Evolutionary conservation across 2,888 invertebrate species (phyloP).

Genomic region (Drosophila nigritarsus): DNA sequence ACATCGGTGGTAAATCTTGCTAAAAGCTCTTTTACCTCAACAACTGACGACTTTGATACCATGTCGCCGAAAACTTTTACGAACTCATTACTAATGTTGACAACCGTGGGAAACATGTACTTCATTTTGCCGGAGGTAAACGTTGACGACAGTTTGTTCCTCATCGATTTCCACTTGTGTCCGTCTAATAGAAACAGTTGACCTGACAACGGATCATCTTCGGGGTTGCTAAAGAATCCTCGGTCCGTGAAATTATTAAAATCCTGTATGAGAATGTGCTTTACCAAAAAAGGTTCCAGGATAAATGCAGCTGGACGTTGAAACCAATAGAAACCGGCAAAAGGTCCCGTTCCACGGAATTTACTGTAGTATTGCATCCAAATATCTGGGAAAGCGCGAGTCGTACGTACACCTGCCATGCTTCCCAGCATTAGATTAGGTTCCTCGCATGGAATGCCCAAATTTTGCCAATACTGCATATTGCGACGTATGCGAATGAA

Average conservation of each 20-base stretch:
- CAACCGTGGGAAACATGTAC: constrained; percentile 84
- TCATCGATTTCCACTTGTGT: constrained; percentile 84
- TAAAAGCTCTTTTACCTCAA: constrained; percentile 79
- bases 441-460: constrained; percentile 63
- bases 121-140: constrained; percentile 86
- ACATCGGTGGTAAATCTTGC: constrained; percentile 86
- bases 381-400: constrained; percentile 46
- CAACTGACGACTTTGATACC: constrained; percentile 21
- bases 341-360: constrained; percentile 60
- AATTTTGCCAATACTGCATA: constrained; percentile 51
- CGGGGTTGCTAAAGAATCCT: constrained; percentile 78
- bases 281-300: constrained; percentile 61
- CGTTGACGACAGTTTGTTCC: constrained; percentile 85
- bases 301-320: constrained; percentile 65
- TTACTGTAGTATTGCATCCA: constrained; percentile 57
- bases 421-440: constrained; percentile 33
- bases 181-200: constrained; percentile 84
- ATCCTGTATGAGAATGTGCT: constrained; percentile 79
- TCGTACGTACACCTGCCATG: constrained; percentile 21
- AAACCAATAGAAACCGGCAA: constrained; percentile 80
- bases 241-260: constrained; percentile 84
- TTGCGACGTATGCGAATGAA: constrained; percentile 41
- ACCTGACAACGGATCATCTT: constrained; percentile 83
- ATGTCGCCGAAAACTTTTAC: constrained; percentile 56
- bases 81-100: constrained; percentile 64